Conservation (phyloP, 2,888 invertebrate genomes). For the Archips crataeganus region DNA sequence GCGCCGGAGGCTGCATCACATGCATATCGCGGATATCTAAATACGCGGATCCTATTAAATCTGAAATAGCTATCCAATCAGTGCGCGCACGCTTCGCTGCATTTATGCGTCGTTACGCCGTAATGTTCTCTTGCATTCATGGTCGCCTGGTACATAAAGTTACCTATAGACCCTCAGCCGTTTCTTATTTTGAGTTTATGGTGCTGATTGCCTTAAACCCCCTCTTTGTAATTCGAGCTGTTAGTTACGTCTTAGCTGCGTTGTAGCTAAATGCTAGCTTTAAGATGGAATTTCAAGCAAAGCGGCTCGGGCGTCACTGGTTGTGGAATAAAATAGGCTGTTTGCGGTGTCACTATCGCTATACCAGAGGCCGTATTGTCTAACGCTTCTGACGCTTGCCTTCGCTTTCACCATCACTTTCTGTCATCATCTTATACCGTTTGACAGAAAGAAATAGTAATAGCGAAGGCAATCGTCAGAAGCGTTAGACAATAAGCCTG, state of each 20-base stretch:
- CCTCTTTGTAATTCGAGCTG: not conserved
- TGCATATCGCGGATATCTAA: slow-evolving; percentile 62
- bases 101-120: slow-evolving; percentile 66
- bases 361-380: no score
- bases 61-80: slow-evolving; percentile 79
- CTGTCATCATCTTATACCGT: no score
- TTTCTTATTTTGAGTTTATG: slow-evolving; percentile 25
- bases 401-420: no score
- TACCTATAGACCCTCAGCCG: slow-evolving; percentile 11
- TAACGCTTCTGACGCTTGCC: no score
- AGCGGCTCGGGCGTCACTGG: no score
- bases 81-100: slow-evolving; percentile 60
- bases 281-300: no score
- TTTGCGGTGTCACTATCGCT: no score
- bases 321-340: no score
- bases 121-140: slow-evolving; percentile 44
- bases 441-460: no score
- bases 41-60: slow-evolving; percentile 67
- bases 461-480: no score
- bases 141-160: slow-evolving; percentile 23
- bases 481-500: no score
- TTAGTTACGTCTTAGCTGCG: not conserved
- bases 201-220: slow-evolving; percentile 4
- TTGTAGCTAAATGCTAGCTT: no score
- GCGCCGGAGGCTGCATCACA: slow-evolving; percentile 15